Evolutionary conservation across 2,797 vertebrate genomes (phyloP).

Genomic region (Enteromius paludinosus): DNA sequence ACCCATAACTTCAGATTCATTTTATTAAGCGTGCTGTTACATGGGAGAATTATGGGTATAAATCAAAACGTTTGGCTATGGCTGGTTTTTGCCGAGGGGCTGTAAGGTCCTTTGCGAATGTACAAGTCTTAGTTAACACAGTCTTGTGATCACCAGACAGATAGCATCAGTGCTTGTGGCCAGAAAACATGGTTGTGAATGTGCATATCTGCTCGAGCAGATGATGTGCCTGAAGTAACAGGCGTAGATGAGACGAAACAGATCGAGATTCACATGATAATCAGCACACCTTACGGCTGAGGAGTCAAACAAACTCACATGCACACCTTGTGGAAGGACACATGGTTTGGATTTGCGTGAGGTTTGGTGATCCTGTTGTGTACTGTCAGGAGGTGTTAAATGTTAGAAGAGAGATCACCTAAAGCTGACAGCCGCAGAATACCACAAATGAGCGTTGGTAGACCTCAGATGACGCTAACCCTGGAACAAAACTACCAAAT

Average conservation of each 20-base stretch:
- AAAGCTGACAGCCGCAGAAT: background rate
- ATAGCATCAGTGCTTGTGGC: background rate
- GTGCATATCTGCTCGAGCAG: conserved; percentile 1
- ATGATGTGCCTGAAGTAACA: conserved; percentile 29
- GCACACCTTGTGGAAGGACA: conserved; percentile 1
- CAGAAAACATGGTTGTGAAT: background rate
- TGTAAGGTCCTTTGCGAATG: background rate
- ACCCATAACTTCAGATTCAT: conserved; percentile 13
- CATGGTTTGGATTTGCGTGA: conserved; percentile 46
- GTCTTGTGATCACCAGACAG: conserved; percentile 22
- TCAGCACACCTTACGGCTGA: conserved; percentile 21
- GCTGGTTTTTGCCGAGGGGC: background rate
- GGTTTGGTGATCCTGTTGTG: background rate
- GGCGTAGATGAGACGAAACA: background rate
- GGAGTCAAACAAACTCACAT: conserved; percentile 10
- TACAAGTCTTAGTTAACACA: conserved; percentile 10
- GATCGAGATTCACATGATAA: conserved; percentile 30
- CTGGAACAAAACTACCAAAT: background rate
- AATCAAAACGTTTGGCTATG: background rate
- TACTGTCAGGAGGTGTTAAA: background rate
- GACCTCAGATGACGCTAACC: background rate
- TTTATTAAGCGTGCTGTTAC: conserved; percentile 1
- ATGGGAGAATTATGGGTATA: background rate
- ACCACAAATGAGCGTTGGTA: background rate
- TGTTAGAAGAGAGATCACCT: conserved; percentile 19